phyloP scores from a whole-genome alignment of 1,140 invertebrate genomes.

The Campoletis sonorensis region DNA sequence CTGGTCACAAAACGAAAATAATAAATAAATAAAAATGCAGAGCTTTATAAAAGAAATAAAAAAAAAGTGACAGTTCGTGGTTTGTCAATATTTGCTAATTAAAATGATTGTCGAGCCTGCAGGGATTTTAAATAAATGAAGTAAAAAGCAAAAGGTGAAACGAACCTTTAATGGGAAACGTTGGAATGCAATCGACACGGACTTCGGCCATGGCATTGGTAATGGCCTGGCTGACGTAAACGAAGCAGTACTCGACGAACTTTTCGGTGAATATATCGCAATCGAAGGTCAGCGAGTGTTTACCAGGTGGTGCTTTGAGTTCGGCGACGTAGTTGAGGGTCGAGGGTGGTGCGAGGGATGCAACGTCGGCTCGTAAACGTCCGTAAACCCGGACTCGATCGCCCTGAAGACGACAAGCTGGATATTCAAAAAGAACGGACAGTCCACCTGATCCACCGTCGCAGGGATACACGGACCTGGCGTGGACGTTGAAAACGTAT shows the following conservation, averaged over 20 bases:
- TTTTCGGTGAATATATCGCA: constrained; percentile 89
- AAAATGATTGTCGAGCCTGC: too few relatives aligned
- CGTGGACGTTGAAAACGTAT: constrained; percentile 89
- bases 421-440: constrained; percentile 88
- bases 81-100: too few relatives aligned
- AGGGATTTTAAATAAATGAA: too few relatives aligned
- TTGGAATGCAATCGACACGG: constrained; percentile 87
- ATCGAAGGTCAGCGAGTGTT: constrained; percentile 85
- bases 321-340: constrained; percentile 71
- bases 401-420: constrained; percentile 85
- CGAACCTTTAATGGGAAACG: constrained; percentile 85
- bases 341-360: constrained; percentile 79
- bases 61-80: too few relatives aligned
- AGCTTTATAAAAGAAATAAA: too few relatives aligned
- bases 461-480: constrained; percentile 87
- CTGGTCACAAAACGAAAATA: too few relatives aligned
- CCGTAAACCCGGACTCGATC: constrained; percentile 87
- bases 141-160: too few relatives aligned
- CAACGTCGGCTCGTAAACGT: constrained; percentile 81
- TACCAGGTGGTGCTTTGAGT: constrained; percentile 80
- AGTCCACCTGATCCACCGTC: constrained; percentile 82
- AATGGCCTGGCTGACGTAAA: constrained; percentile 88
- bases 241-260: constrained; percentile 90
- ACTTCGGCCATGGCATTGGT: constrained; percentile 89
- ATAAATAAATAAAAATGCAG: too few relatives aligned